phyloP scores from a whole-genome alignment of 1,140 invertebrate species.

The Aphis craccivora region DNA sequence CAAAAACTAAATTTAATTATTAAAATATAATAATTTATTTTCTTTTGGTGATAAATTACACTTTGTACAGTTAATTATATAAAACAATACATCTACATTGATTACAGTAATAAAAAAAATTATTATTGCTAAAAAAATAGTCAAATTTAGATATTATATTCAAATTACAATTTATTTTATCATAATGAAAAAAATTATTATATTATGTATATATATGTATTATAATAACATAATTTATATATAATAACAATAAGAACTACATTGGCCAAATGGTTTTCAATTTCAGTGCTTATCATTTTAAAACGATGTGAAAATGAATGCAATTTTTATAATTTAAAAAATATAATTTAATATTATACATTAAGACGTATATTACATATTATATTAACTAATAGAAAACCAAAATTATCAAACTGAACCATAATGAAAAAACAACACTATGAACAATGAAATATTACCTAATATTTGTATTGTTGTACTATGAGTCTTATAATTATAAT shows the following conservation, averaged over 20 bases:
- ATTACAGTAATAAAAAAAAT: constrained; percentile 44
- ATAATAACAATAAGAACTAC: constrained; percentile 41
- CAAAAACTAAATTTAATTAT: constrained; percentile 36
- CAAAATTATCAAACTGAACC: not conserved
- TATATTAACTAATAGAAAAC: not conserved
- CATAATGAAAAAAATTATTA: constrained; percentile 18
- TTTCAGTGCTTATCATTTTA: constrained; percentile 25
- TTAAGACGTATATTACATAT: not conserved
- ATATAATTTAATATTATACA: not conserved
- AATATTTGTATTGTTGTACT: constrained; percentile 14
- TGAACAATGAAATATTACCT: not conserved
- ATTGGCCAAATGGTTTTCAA: constrained; percentile 20
- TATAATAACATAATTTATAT: constrained; percentile 35
- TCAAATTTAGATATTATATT: constrained; percentile 42
- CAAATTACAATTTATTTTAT: constrained; percentile 30
- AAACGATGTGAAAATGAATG: not conserved
- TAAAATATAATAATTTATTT: constrained; percentile 56
- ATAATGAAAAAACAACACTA: not conserved
- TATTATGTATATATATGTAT: constrained; percentile 31
- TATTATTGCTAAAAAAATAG: constrained; percentile 54
- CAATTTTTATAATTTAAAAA: not conserved
- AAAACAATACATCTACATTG: constrained; percentile 45
- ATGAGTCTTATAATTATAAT: constrained; percentile 17
- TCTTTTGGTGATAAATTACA: constrained; percentile 41
- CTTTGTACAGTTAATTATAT: constrained; percentile 43